A percentile compares a stretch with the other conserved stretches of the same genome.
phyloP scores from a whole-genome alignment of 2,797 vertebrate species.

The Schizopygopsis malacanthus region DNA sequence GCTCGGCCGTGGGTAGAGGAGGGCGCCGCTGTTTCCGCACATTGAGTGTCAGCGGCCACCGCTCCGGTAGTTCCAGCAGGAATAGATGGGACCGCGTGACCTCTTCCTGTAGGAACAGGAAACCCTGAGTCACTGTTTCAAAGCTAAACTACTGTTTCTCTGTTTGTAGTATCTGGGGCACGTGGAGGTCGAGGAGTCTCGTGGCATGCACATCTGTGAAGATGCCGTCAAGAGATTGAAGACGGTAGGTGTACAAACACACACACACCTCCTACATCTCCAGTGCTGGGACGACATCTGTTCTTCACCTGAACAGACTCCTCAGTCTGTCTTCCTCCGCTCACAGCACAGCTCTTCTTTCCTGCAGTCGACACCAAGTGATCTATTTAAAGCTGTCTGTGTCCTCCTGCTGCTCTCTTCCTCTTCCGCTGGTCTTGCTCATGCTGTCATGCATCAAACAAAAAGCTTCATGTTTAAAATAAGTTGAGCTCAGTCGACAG shows the following conservation, averaged over 20 bases:
- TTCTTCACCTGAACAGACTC: slow-evolving; percentile 13
- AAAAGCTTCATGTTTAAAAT: background rate
- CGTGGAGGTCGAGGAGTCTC: slow-evolving; percentile 97
- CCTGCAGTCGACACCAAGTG: background rate
- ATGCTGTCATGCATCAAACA: background rate
- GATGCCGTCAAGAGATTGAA: slow-evolving; percentile 98
- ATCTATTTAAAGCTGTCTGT: slow-evolving; percentile 23
- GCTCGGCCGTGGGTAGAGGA: background rate
- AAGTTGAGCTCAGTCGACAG: background rate
- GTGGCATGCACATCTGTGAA: slow-evolving; percentile 99
- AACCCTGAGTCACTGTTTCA: slow-evolving; percentile 3
- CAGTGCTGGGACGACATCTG: background rate
- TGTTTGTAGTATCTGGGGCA: slow-evolving; percentile 92
- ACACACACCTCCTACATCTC: slow-evolving; percentile 43
- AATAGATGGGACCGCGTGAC: slow-evolving; percentile 2
- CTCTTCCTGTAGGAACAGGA: slow-evolving; percentile 23
- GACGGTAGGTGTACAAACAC: slow-evolving; percentile 87
- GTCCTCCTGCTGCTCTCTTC: slow-evolving; percentile 12
- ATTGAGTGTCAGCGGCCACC: background rate
- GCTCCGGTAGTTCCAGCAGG: background rate
- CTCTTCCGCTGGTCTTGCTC: background rate
- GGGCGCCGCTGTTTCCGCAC: slow-evolving; percentile 12
- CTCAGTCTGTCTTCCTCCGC: background rate
- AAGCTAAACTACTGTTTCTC: slow-evolving; percentile 31
- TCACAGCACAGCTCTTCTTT: background rate